Evolutionary conservation across 1,140 invertebrate species (phyloP), one percentile per base, ranked within the genome.

Genomic region (Scaptomyza hsui): DNA sequence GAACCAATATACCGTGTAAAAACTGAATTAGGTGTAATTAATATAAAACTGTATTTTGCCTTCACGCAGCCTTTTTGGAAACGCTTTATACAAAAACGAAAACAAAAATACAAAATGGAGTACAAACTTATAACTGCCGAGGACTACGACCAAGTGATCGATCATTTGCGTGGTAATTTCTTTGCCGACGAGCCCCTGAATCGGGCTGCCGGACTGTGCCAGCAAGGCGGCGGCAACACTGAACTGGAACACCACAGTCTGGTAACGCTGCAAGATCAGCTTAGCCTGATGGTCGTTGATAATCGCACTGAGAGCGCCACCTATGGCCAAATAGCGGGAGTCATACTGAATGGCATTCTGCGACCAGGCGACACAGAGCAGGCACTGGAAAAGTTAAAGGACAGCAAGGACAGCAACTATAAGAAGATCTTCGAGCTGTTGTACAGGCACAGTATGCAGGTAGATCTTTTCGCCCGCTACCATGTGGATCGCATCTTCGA

Each of bases 161-260:
- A 93, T 19, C 95, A 96, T 82, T 92, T 96, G 52, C 92, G 95
- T 26, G 91, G 93, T 61, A 94, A 94, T 70, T 96, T 96, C 91
- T 96, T 96, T 89, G 94, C 94, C 2, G 96, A 97, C 76, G 96
- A 97, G 88, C 96, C 96, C 0, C 92, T 96, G 6, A 97, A 97
- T 90, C 93, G 93, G 56, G 94, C 95, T 0, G 94, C 96, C n/a
- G 93, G 92, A 10, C 92, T 97, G 0, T 96, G 95, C 72, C 70
- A 90, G 5, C 92, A 93, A 0, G 95, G 95, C 0, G 92, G 94
- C 62, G 92, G 94, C 0, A 95, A 96, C 77, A 91, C 91, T 0
- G 94, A 95, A 18, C 92, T 96, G n/a, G 96, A 96, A 90, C 90
- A 93, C n/a, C 94, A 96, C 73, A 95, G 95, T 72, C 75, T 94